Percentiles rank a stretch among this genome's conserved stretches.
These are phyloP conservation scores for Polyommatus iphigenia DNA, from an alignment of 2,888 invertebrate species.

Conservation along the genomic window DNA sequence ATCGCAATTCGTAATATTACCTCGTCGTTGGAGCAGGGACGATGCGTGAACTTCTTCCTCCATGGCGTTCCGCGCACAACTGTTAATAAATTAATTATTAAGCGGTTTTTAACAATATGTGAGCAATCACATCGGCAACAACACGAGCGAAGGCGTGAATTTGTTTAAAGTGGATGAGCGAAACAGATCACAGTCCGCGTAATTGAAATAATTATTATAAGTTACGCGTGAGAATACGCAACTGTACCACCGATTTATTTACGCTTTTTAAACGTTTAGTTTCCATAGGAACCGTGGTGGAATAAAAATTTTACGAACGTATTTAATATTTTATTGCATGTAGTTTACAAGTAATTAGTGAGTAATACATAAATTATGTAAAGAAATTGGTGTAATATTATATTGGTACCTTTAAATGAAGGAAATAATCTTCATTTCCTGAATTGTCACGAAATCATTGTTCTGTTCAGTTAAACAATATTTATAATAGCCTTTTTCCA, in stretches of 20 bases:
- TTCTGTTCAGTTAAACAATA: not conserved
- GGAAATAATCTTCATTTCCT: not conserved
- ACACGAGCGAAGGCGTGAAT: not conserved
- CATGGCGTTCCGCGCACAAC: not conserved
- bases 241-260: slow-evolving; percentile 8
- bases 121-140: not conserved
- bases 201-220: slow-evolving; percentile 1
- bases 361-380: not conserved
- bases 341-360: not conserved
- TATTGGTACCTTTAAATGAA: not conserved
- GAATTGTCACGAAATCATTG: not conserved
- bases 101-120: not conserved
- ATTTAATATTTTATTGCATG: not conserved
- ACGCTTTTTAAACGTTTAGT: slow-evolving; percentile 8
- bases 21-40: slow-evolving; percentile 39
- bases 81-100: slow-evolving; percentile 21
- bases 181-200: not conserved
- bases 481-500: not conserved
- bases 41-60: slow-evolving; percentile 25
- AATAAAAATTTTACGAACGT: not conserved
- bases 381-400: not conserved
- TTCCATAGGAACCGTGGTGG: slow-evolving; percentile 1
- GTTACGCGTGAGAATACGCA: slow-evolving; percentile 2
- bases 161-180: not conserved
- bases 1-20: slow-evolving; percentile 31